Evolutionary conservation across 2,113 vertebrate genomes (phyloP).

Genomic region (Isurus oxyrinchus): DNA sequence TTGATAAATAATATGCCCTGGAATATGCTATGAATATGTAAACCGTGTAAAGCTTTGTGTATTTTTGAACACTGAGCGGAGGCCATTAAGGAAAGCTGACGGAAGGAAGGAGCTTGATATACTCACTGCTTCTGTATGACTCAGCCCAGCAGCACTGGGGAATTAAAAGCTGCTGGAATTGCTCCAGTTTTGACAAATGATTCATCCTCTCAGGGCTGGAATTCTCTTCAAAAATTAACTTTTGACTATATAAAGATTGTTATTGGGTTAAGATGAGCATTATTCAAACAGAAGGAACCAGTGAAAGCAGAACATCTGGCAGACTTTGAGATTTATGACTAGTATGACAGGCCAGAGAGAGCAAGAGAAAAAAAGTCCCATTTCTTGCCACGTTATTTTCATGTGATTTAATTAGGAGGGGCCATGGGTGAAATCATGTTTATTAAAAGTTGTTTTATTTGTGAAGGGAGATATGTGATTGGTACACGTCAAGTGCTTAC

Average conservation of each 20-base stretch:
- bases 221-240: background rate
- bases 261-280: background rate
- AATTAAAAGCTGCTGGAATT: background rate
- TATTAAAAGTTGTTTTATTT: background rate
- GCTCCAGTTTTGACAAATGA: background rate
- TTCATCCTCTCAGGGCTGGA: background rate
- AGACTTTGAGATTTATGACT: background rate
- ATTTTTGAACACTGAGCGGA: background rate
- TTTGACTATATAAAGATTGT: background rate
- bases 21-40: background rate
- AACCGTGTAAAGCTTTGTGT: background rate
- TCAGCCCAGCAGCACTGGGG: background rate
- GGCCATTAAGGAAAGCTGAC: background rate
- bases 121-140: background rate
- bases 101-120: background rate
- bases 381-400: background rate
- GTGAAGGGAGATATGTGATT: background rate
- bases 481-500: too few relatives aligned
- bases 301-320: background rate
- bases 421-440: background rate
- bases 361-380: background rate
- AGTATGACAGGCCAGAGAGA: background rate
- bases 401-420: background rate
- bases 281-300: background rate
- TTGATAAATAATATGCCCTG: background rate